Percentiles rank a stretch among this genome's conserved stretches.
Conservation (phyloP, 2,113 vertebrate genomes). For the Hippocampus comes region DNA sequence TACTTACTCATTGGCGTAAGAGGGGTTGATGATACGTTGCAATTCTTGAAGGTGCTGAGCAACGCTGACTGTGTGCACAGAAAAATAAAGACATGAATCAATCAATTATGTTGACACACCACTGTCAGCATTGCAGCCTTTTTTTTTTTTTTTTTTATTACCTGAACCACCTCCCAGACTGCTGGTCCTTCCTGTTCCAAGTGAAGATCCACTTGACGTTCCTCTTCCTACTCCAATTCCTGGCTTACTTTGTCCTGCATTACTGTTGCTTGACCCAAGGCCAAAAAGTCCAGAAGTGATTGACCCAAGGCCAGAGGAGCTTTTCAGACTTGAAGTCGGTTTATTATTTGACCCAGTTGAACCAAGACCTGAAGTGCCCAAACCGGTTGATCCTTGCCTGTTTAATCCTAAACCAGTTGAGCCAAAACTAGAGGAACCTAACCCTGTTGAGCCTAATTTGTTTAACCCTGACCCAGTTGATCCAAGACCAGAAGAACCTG, state of each 20-base stretch:
- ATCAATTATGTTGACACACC: not conserved
- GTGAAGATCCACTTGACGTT: constrained; percentile 27
- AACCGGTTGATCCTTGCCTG: not conserved
- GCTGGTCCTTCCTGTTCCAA: constrained; percentile 32
- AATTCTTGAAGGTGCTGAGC: constrained; percentile 58
- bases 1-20: constrained; percentile 48
- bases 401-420: constrained; percentile 2
- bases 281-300: constrained; percentile 5
- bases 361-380: not conserved
- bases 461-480: constrained; percentile 3
- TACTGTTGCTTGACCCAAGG: constrained; percentile 16
- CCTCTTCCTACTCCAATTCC: constrained; percentile 40
- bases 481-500: not conserved
- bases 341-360: constrained; percentile 17
- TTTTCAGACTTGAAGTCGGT: constrained; percentile 14
- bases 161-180: constrained; percentile 21
- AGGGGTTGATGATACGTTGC: constrained; percentile 45
- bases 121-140: not conserved
- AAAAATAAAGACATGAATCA: constrained; percentile 13
- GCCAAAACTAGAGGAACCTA: not conserved
- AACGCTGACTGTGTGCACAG: constrained; percentile 43
- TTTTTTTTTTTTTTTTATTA: constrained; percentile 25
- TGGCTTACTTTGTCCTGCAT: constrained; percentile 42
- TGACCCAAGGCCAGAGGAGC: constrained; percentile 14
- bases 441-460: not conserved